These are phyloP conservation scores for Mylabris sibirica DNA, from an alignment of 2,888 invertebrate genomes.

Conservation along the genomic window DNA sequence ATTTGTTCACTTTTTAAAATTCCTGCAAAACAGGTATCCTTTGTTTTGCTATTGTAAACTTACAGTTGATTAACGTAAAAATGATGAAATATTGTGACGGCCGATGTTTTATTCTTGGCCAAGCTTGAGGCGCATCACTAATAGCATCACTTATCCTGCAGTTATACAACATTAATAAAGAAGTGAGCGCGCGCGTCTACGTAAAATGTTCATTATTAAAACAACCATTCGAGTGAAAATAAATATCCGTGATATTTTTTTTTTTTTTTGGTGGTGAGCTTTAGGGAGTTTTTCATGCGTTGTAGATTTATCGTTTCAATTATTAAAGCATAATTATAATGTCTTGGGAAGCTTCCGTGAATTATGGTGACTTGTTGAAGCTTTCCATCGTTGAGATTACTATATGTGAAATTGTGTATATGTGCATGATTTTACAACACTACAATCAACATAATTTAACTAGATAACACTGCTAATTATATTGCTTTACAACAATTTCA, in stretches of 20 bases:
- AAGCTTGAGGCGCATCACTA: constrained; percentile 39
- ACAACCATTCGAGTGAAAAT: constrained; percentile 22
- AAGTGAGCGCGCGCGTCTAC: background rate
- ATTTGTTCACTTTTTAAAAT: constrained; percentile 29
- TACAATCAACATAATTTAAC: background rate
- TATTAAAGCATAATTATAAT: background rate
- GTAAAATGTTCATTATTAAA: constrained; percentile 20
- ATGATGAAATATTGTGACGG: constrained; percentile 47
- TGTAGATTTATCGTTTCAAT: background rate
- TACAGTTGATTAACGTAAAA: constrained; percentile 38
- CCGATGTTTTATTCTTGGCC: constrained; percentile 41
- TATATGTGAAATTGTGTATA: background rate
- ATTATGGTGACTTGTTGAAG: background rate
- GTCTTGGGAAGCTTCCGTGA: background rate
- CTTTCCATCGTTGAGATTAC: background rate
- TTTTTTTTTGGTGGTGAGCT: background rate
- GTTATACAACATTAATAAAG: constrained; percentile 43
- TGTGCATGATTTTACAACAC: background rate
- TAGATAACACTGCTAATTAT: background rate
- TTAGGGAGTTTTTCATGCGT: background rate
- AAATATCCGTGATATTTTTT: background rate
- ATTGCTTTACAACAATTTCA: background rate
- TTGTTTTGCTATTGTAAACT: constrained; percentile 25
- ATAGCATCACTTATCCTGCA: constrained; percentile 45
- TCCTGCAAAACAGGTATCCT: constrained; percentile 25